Evolutionary conservation across 2,888 invertebrate species (phyloP), one percentile per base, ranked within the genome.

Genomic region (Stenoptilia bipunctidactyla): DNA sequence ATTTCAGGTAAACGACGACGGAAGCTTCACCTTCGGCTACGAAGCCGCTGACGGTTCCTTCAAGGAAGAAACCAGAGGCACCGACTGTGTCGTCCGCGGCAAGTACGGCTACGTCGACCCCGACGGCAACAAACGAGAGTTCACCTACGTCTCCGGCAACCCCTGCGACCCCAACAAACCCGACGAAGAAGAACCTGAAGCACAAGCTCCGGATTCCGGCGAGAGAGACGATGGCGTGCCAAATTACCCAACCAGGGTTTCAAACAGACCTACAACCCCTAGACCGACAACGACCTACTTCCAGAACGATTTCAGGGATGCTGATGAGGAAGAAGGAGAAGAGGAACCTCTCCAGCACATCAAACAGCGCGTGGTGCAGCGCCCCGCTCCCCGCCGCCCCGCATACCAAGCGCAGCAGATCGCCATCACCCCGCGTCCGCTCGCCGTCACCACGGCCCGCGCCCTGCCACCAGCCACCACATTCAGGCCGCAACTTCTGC

Each of bases 21-120:
- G 93, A 41, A 92, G 91, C 42, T 93, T 92, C 72, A 92, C 92
- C 6, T 93, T 92, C 69, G 92, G 92, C 27, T 93, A 93, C 71
- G 92, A 92, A 72, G 91, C 92, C 1, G 93, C 92, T 9, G 93
- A 93, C 57, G 93, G 93, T 1, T 91, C 91, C 45, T 94, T 93
- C 84, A 93, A 93, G 60, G 93, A 94, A 60, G 93, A 94, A 67
- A 93, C 93, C 2, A 79, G 93, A 43, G 93, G 93, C 37, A 91
- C 92, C 0, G 93, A 94, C 72, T 94, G 93, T 66, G 92, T 94
- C 0, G 93, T 93, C 3, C 87, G 93, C 44, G 94, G 94, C 39
- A 93, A 93, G 67, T 94, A 94, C 68, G 94, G 94, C 14, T 94
- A 94, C 77, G 84, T 94, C 9, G 94, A 94, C 71, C 93, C 93